Percentiles rank a stretch among this genome's conserved stretches.
Evolutionary conservation across 2,113 vertebrate genomes (phyloP).

Genomic region (Phrynocephalus versicolor): DNA sequence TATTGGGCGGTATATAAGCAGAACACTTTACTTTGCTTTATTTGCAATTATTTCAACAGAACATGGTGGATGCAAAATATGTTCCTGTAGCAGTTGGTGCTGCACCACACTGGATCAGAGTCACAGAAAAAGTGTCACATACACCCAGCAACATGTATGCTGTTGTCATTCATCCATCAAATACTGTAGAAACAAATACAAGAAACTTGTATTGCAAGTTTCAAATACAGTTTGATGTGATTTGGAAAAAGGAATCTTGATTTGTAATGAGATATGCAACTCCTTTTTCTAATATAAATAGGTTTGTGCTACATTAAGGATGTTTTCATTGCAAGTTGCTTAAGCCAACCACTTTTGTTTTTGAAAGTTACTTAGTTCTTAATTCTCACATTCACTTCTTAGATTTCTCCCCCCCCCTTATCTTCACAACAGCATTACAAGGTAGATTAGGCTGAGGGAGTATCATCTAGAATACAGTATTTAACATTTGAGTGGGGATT

Average conservation of each 20-base stretch:
- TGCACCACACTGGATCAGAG: neutral
- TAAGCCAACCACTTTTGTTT: neutral
- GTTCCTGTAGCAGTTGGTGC: neutral
- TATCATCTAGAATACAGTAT: too few relatives aligned
- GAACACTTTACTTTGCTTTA: too few relatives aligned
- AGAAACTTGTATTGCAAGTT: too few relatives aligned
- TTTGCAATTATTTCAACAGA: neutral
- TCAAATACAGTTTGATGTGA: conserved; percentile 59
- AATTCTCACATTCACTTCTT: neutral
- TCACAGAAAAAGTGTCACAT: neutral
- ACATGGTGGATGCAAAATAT: neutral
- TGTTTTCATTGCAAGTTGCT: neutral
- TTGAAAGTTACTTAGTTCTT: neutral
- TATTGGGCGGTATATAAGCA: too few relatives aligned
- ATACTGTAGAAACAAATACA: too few relatives aligned
- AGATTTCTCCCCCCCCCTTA: neutral
- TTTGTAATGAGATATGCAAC: neutral
- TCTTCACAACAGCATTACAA: too few relatives aligned
- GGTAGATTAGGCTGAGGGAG: too few relatives aligned
- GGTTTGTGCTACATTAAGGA: neutral
- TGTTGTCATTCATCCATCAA: too few relatives aligned
- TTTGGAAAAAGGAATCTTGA: conserved; percentile 10
- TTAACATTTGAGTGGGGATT: too few relatives aligned
- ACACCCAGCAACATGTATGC: too few relatives aligned
- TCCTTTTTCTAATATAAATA: too few relatives aligned